phyloP scores from a whole-genome alignment of 2,113 vertebrate species.

The Lanius collurio region DNA sequence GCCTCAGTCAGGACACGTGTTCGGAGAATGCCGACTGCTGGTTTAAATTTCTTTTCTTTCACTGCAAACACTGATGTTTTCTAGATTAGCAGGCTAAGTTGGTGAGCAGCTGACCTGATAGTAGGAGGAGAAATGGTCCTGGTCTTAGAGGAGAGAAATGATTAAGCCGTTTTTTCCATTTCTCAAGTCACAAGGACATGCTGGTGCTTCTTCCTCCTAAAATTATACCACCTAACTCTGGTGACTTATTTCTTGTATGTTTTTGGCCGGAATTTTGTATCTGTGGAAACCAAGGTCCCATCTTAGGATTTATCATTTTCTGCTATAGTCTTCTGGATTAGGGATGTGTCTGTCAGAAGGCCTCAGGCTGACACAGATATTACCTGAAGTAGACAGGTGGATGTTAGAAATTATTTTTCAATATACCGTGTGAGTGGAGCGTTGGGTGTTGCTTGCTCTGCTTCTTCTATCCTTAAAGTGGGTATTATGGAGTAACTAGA shows the following conservation, averaged over 20 bases:
- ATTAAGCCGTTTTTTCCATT: background rate
- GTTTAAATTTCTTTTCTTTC: background rate
- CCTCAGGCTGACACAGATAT: background rate
- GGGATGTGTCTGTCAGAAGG: background rate
- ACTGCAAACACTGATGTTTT: background rate
- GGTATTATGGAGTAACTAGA: background rate
- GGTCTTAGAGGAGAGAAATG: background rate
- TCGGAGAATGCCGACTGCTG: background rate
- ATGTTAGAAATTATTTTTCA: background rate
- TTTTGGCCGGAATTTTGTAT: background rate
- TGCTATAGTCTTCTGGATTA: background rate
- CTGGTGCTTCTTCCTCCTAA: background rate
- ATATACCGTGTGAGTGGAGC: background rate
- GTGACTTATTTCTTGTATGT: background rate
- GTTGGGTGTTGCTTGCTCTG: background rate
- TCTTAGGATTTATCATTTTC: background rate
- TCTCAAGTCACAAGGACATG: background rate
- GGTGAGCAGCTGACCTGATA: background rate
- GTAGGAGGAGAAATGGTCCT: background rate
- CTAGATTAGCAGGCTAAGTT: background rate
- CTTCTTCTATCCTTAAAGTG: background rate
- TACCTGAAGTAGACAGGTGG: background rate
- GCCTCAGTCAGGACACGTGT: fast-evolving
- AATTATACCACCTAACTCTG: background rate
- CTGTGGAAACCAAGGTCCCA: background rate